These are phyloP conservation scores for Sphyrna mokarran DNA, from an alignment of 2,113 vertebrate genomes.

Conservation along the genomic window DNA sequence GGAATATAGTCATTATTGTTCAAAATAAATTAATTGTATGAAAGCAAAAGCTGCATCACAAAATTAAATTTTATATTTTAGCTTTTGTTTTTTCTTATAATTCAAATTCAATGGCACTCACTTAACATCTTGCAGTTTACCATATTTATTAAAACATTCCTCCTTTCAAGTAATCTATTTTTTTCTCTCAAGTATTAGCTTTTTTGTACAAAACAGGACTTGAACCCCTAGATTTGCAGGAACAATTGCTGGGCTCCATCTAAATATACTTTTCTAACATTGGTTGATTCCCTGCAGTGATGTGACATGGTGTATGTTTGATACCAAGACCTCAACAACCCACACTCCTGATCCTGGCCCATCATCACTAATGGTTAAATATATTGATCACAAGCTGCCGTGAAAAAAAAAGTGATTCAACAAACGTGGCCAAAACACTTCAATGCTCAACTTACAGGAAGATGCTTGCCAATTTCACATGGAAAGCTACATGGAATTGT, in stretches of 20 bases:
- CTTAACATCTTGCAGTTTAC: background rate
- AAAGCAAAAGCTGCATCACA: no score
- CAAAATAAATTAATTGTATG: background rate
- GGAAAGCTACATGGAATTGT: background rate
- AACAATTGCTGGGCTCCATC: background rate
- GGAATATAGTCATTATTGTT: background rate
- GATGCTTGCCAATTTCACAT: background rate
- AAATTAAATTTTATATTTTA: background rate
- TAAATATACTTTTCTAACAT: background rate
- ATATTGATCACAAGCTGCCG: background rate
- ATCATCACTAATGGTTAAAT: no score
- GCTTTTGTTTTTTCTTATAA: background rate
- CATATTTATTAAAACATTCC: background rate
- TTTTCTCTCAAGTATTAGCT: background rate
- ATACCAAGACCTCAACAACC: background rate
- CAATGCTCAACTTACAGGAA: background rate
- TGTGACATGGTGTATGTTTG: background rate
- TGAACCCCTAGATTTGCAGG: background rate
- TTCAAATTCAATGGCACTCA: background rate
- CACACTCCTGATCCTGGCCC: no score
- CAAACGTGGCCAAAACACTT: background rate
- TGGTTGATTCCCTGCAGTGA: background rate
- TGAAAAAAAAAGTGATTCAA: background rate
- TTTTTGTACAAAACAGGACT: background rate
- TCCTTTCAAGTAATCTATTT: background rate